Percentiles rank a stretch among this genome's conserved stretches.
Evolutionary conservation across 2,797 vertebrate genomes (phyloP).

Genomic region (Hypotaenidia okinawae): DNA sequence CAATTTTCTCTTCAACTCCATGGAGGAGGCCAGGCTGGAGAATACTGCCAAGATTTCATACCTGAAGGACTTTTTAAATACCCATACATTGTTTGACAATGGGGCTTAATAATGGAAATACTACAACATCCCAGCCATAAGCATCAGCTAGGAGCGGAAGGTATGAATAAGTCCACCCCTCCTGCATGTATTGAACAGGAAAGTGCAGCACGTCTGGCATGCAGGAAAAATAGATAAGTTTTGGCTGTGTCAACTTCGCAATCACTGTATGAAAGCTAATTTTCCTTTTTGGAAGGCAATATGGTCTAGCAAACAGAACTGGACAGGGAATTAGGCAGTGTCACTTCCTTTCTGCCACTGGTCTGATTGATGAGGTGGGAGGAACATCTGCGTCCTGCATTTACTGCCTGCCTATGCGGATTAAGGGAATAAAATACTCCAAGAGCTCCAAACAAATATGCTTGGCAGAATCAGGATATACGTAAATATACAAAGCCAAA

Average conservation of each 20-base stretch:
- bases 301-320: not conserved
- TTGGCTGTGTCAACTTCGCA: not conserved
- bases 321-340: not conserved
- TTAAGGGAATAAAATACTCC: not conserved
- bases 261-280: not conserved
- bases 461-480: not conserved
- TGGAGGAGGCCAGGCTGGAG: not conserved
- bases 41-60: not conserved
- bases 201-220: not conserved
- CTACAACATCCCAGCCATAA: not conserved
- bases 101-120: not conserved
- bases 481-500: not conserved
- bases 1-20: not conserved
- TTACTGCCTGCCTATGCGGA: fast-evolving
- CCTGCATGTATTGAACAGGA: not conserved
- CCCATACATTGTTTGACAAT: not conserved
- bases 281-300: not conserved
- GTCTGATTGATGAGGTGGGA: not conserved
- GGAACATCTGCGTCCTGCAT: not conserved
- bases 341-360: not conserved
- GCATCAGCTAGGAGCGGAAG: not conserved
- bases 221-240: not conserved
- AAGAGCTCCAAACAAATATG: not conserved
- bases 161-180: not conserved
- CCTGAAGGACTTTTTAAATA: not conserved